Evolutionary conservation across 2,888 invertebrate species (phyloP), one percentile per base, ranked within the genome.

Genomic region (Polyommatus iphigenia): DNA sequence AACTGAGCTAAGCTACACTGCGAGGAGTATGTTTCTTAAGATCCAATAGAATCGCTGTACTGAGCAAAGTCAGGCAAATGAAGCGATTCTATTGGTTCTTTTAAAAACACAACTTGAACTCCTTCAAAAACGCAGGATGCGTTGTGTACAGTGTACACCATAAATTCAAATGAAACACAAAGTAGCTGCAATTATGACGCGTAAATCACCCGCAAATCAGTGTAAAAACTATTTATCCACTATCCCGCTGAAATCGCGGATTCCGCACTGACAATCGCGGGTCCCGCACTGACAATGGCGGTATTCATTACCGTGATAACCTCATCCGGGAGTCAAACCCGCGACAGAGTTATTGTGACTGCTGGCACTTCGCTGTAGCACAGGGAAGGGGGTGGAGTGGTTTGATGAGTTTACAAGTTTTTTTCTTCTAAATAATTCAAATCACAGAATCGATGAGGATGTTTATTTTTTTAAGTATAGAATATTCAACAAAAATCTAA

Each of bases 321-420:
- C 92, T 93, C 92, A 93, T 93, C 91, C 91, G 86, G 89, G 87
- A 93, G 93, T 94, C 93, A 94, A 93, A 92, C 90, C 89, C 89
- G 90, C 89, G 84, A 88, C 91, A 92, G 92, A 93, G 91, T 93
- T 93, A 93, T 94, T 92, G 92, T 94, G 93, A 93, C 91, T 90
- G 87, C 90, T 90, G 91, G 91, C 93, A 90, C 91, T 91, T 90
- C 87, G 89, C 91, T 92, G 90, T 89, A 90, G 87, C 89, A 91
- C 88, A 88, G 86, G 62, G 62, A 24, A 1, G 13, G 6, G 24
- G 2, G 62, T 62, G 24, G 62, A 13, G 62, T 62, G 13, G 59
- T 20, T 7, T 59, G n/a, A 59, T 59, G 46, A 46, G 46, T 10
- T 46, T 10, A 41, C 1, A 41, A 10, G 41, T 41, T 41, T 41